phyloP scores from a whole-genome alignment of 2,888 invertebrate genomes.

The Tipula confusa region DNA sequence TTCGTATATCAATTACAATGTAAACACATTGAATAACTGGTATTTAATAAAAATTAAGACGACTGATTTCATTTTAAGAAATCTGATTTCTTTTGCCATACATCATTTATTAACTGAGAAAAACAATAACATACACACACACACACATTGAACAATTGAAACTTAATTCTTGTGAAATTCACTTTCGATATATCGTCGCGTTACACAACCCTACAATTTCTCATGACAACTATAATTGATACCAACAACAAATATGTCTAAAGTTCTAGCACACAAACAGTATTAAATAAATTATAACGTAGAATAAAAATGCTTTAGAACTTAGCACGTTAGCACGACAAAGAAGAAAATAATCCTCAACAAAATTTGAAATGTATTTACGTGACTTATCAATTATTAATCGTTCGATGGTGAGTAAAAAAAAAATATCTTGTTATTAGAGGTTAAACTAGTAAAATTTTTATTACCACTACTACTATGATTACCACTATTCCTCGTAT shows the following conservation, averaged over 20 bases:
- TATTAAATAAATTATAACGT: not conserved
- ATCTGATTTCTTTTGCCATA: not conserved
- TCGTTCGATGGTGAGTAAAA: not conserved
- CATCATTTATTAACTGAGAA: not conserved
- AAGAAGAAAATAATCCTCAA: not conserved
- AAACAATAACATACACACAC: too few relatives aligned
- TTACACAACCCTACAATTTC: not conserved
- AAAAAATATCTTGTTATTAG: not conserved
- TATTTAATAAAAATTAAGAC: not conserved
- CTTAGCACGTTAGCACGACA: not conserved
- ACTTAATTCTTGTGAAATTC: not conserved
- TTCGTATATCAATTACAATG: not conserved
- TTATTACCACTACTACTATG: not conserved
- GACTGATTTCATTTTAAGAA: not conserved
- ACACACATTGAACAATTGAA: too few relatives aligned
- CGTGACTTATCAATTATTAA: slow-evolving; percentile 12
- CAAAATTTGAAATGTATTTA: not conserved
- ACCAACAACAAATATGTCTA: not conserved
- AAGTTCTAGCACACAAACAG: not conserved
- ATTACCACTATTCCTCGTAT: not conserved
- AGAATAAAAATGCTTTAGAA: not conserved
- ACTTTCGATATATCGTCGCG: not conserved
- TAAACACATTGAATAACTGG: not conserved
- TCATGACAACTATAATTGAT: not conserved
- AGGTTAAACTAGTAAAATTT: not conserved